phyloP scores from a whole-genome alignment of 2,113 vertebrate species.

The Xenopus laevis region DNA sequence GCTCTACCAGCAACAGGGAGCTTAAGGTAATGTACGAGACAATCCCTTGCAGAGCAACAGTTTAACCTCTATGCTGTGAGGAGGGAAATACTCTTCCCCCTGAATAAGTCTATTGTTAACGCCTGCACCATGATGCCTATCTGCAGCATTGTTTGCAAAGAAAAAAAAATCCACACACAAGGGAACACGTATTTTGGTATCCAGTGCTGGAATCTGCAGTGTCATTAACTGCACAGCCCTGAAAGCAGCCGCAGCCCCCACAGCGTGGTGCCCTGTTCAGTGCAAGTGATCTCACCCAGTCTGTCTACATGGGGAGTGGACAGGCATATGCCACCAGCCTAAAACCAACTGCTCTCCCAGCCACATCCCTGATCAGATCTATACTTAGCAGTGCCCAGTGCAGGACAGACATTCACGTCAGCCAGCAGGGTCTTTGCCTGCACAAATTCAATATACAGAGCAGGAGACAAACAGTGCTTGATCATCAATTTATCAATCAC shows the following conservation, averaged over 20 bases:
- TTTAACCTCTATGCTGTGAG: neutral
- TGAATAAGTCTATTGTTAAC: constrained; percentile 22
- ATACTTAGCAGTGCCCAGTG: neutral
- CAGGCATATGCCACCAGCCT: constrained; percentile 18
- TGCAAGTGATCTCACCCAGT: constrained; percentile 28
- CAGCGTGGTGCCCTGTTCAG: constrained; percentile 6
- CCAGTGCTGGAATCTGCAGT: constrained; percentile 30
- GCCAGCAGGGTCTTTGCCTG: too few relatives aligned
- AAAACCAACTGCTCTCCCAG: neutral
- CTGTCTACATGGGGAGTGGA: constrained; percentile 11
- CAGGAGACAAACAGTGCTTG: too few relatives aligned
- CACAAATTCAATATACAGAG: too few relatives aligned
- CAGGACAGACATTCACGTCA: neutral
- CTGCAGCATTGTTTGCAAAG: constrained; percentile 19
- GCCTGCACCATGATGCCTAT: constrained; percentile 23
- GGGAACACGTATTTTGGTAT: neutral
- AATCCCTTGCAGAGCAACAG: too few relatives aligned
- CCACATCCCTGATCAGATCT: constrained; percentile 6
- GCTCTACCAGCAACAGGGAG: too few relatives aligned
- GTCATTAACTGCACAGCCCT: constrained; percentile 21
- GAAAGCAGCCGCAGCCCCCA: constrained; percentile 7
- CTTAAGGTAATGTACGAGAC: too few relatives aligned
- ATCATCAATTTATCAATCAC: too few relatives aligned
- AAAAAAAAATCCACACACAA: neutral
- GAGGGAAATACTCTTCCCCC: constrained; percentile 1